Base-by-base conservation (phyloP, 2,888 invertebrate species). In the Lepas anatifera region DNA sequence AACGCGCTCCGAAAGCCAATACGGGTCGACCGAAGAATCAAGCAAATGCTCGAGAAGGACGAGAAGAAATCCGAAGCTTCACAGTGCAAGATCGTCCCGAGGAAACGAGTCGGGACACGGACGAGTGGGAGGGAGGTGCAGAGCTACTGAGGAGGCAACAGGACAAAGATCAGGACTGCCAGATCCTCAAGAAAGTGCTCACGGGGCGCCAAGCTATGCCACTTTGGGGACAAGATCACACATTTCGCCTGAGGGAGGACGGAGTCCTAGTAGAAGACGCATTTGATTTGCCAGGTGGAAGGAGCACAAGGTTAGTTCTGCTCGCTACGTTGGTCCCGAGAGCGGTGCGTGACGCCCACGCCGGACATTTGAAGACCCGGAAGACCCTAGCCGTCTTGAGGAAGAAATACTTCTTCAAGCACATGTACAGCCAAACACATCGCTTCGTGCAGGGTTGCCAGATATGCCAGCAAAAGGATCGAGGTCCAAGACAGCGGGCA, bases 161-260 rank as follows among this genome's bases (percentile, higher is more conserved):
- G 16, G 4, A 16, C 6, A 1, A 29, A 16, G 29, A 52, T 29
- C 22, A 29, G 18, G 52, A 52, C 52, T 52, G 50, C 22, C 52
- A 29, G 29, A 13, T 29, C 16, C 3, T 52, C 1, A 4, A 16
- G 3, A 8, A 52, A 16, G 10, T 1, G 3, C 27, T 52, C 11
- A 7, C 2, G 8, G 6, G 13, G 3, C 3, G n/a, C 1, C 3
- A 1, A 16, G 1, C 1, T 2, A 16, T 29, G 6, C 11, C 1
- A 1, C 16, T 16, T 1, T 52, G 52, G 52, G 29, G 29, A 13
- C 29, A 16, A 29, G 16, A 13, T 3, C 29, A 29, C 18, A 4
- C 16, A 1, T 52, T 29, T 7, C 52, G 29, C 6, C 13, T 52
- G 3, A 16, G 13, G 13, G 16, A 29, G 2, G 52, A 52, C 16